Conservation (phyloP, 2,797 vertebrate genomes). For the Xenopus petersii region DNA sequence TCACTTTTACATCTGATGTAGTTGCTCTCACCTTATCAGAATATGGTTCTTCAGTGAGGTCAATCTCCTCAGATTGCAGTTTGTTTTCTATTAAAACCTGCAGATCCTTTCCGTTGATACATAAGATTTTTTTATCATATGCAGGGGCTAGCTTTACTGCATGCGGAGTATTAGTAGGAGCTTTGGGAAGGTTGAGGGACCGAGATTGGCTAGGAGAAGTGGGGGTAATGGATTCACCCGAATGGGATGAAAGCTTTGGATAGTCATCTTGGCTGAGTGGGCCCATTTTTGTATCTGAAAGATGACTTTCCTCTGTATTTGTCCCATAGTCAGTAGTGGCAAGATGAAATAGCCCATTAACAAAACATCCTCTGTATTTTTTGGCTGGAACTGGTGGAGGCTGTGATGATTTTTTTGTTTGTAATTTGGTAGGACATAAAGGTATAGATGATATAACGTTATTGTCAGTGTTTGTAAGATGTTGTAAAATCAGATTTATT, state of each 20-base stretch:
- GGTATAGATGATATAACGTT: conserved; percentile 56
- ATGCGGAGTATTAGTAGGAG: conserved; percentile 68
- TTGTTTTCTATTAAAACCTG: conserved; percentile 83
- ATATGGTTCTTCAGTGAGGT: conserved; percentile 95
- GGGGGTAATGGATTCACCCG: conserved; percentile 65
- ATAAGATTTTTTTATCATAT: conserved; percentile 72
- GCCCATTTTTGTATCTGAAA: conserved; percentile 61
- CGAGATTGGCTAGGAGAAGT: conserved; percentile 75
- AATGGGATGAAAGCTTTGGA: conserved; percentile 43
- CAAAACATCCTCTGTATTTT: conserved; percentile 86
- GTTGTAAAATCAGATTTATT: conserved; percentile 52
- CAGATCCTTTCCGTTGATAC: conserved; percentile 78
- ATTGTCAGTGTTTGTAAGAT: conserved; percentile 52
- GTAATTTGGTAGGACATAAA: conserved; percentile 59
- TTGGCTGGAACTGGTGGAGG: conserved; percentile 94
- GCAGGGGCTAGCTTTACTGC: conserved; percentile 76
- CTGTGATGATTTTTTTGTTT: conserved; percentile 82
- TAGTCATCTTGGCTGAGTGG: conserved; percentile 56
- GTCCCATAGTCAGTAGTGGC: conserved; percentile 58
- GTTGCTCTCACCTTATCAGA: conserved; percentile 86
- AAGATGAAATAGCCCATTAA: conserved; percentile 80
- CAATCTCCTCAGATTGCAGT: conserved; percentile 82
- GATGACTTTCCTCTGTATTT: conserved; percentile 61
- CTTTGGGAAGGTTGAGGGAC: conserved; percentile 69
- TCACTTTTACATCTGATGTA: too few species aligned